Percentiles rank a stretch among this genome's conserved stretches.
These are phyloP conservation scores for Acleris sparsana DNA, from an alignment of 2,888 invertebrate genomes.

Conservation along the genomic window DNA sequence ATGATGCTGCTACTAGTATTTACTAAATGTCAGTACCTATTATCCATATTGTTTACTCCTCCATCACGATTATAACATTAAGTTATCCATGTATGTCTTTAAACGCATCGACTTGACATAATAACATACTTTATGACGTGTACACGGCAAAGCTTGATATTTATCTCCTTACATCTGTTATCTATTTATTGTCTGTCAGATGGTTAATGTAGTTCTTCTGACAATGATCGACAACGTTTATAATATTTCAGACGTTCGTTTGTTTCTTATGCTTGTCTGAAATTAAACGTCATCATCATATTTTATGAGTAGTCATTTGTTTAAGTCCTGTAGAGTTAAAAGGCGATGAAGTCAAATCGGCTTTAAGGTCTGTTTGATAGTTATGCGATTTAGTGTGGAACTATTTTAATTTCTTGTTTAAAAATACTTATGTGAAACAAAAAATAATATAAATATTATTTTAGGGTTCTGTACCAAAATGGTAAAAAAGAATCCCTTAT, in stretches of 20 bases:
- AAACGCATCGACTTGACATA: slow-evolving; percentile 6
- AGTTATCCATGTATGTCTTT: slow-evolving; percentile 21
- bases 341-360: too few relatives aligned
- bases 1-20: neutral
- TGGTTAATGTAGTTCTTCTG: slow-evolving; percentile 2
- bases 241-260: neutral
- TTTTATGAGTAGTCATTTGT: too few relatives aligned
- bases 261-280: too few relatives aligned
- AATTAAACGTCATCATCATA: too few relatives aligned
- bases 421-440: too few relatives aligned
- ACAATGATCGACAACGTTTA: neutral
- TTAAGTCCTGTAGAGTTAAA: too few relatives aligned
- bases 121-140: slow-evolving; percentile 13
- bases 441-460: too few relatives aligned
- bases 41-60: neutral
- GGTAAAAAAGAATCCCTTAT: too few relatives aligned
- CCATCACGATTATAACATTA: slow-evolving; percentile 14
- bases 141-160: slow-evolving; percentile 6
- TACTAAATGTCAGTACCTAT: neutral
- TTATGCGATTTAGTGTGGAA: too few relatives aligned
- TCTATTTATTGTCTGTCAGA: slow-evolving; percentile 23
- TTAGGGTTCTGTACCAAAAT: too few relatives aligned
- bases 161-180: slow-evolving; percentile 16
- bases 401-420: too few relatives aligned
- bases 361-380: too few relatives aligned